Conservation (phyloP, 2,888 invertebrate genomes). For the Ormyrus rosae region DNA sequence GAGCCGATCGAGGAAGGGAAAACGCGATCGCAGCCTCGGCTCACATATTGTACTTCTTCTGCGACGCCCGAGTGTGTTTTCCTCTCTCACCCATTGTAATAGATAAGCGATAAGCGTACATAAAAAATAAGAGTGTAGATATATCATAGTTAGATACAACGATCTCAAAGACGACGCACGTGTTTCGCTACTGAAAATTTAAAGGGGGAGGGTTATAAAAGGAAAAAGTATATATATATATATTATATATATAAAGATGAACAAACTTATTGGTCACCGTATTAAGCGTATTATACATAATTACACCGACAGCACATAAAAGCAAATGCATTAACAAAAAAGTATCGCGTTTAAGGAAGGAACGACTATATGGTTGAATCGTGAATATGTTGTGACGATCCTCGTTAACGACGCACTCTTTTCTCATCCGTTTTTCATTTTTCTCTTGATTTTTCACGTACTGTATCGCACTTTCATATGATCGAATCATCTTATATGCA, state of each 20-base stretch:
- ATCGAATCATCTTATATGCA: slow-evolving; percentile 2
- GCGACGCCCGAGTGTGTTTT: slow-evolving; percentile 12
- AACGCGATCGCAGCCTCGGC: slow-evolving; percentile 5
- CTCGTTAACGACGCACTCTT: slow-evolving; percentile 53
- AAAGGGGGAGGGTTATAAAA: slow-evolving; percentile 20
- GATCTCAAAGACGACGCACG: slow-evolving; percentile 73
- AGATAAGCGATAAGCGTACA: slow-evolving; percentile 64
- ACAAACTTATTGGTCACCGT: slow-evolving; percentile 60
- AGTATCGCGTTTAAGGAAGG: slow-evolving; percentile 47
- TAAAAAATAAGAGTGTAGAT: slow-evolving; percentile 71
- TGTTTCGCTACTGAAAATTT: slow-evolving; percentile 64
- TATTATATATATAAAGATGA: slow-evolving; percentile 32
- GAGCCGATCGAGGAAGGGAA: slow-evolving; percentile 12
- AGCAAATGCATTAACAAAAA: slow-evolving; percentile 46
- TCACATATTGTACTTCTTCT: no score
- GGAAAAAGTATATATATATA: slow-evolving; percentile 31
- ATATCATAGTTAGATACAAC: slow-evolving; percentile 75
- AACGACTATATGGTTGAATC: slow-evolving; percentile 72
- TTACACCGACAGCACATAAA: slow-evolving; percentile 52
- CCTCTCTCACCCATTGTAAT: slow-evolving; percentile 54
- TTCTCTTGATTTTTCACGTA: slow-evolving; percentile 1
- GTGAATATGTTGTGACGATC: slow-evolving; percentile 68
- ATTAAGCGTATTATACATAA: slow-evolving; percentile 57
- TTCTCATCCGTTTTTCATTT: slow-evolving; percentile 38
- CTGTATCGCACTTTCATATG: neutral